A percentile compares a stretch with the other conserved stretches of the same genome.
Evolutionary conservation across 37 sponge, comb jelly and placozoan genomes (phyloP).

Genomic region (Aplysina aerophoba): DNA sequence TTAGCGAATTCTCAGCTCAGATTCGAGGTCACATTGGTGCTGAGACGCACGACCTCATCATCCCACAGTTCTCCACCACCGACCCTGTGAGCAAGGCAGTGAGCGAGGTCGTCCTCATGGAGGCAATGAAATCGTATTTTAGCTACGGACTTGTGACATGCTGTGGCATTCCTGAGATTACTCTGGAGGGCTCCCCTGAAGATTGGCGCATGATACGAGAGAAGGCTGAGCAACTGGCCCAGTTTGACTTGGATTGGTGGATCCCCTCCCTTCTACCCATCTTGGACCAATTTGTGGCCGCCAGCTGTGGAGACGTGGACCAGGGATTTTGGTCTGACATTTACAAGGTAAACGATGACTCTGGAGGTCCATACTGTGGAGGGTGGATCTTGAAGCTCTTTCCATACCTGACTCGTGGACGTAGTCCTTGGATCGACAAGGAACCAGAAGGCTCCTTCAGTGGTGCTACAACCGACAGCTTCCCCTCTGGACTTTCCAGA

Average conservation of each 20-base stretch:
- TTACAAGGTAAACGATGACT: constrained; percentile 36
- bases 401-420: constrained; percentile 32
- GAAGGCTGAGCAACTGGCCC: constrained; percentile 33
- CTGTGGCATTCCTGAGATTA: constrained; percentile 75
- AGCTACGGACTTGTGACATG: neutral
- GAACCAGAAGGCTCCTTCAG: neutral
- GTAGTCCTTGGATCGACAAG: neutral
- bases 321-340: constrained; percentile 55
- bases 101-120: constrained; percentile 62
- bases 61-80: constrained; percentile 63
- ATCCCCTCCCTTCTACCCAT: constrained; percentile 33
- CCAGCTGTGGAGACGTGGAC: constrained; percentile 52
- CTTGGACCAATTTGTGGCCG: constrained; percentile 64
- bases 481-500: constrained; percentile 43
- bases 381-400: constrained; percentile 62
- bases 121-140: constrained; percentile 58
- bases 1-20: constrained; percentile 58
- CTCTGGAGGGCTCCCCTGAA: constrained; percentile 55
- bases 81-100: constrained; percentile 61
- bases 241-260: constrained; percentile 69
- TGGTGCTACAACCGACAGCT: constrained; percentile 18
- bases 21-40: constrained; percentile 45
- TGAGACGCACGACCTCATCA: constrained; percentile 39
- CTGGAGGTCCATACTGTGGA: constrained; percentile 41
- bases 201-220: constrained; percentile 61